These are phyloP conservation scores for Steatocranus sp. DNA, from an alignment of 2,797 vertebrate species.

Conservation along the genomic window DNA sequence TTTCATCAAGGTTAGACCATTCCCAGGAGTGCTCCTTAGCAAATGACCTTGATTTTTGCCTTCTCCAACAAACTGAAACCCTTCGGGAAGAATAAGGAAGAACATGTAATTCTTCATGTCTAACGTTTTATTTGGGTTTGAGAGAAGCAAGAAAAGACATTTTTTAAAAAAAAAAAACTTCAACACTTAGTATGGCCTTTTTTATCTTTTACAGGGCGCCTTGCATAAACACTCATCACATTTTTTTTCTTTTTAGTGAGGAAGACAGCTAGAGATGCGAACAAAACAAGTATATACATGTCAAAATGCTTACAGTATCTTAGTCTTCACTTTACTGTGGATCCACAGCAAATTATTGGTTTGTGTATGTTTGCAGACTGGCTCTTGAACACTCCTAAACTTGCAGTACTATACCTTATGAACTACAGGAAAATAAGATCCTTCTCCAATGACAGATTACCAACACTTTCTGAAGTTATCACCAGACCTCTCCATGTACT, in stretches of 20 bases:
- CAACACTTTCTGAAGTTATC: not conserved
- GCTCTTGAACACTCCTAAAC: not conserved
- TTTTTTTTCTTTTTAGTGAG: not conserved
- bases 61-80: not conserved
- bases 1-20: not conserved
- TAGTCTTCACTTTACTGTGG: conserved; percentile 8
- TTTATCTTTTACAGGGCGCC: conserved; percentile 26
- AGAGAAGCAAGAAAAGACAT: conserved; percentile 4
- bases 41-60: not conserved
- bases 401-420: not conserved
- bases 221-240: not conserved
- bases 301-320: conserved; percentile 23
- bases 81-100: not conserved
- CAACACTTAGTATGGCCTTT: not conserved
- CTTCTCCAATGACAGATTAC: not conserved
- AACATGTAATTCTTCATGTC: not conserved
- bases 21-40: not conserved
- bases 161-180: not conserved
- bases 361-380: not conserved
- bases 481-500: not conserved
- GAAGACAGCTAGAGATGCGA: conserved; percentile 30
- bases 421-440: not conserved
- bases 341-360: conserved; percentile 14
- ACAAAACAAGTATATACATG: conserved; percentile 52
- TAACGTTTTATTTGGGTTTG: conserved; percentile 45